phyloP scores from a whole-genome alignment of 2,113 vertebrate species.

The Parotia lawesii region DNA sequence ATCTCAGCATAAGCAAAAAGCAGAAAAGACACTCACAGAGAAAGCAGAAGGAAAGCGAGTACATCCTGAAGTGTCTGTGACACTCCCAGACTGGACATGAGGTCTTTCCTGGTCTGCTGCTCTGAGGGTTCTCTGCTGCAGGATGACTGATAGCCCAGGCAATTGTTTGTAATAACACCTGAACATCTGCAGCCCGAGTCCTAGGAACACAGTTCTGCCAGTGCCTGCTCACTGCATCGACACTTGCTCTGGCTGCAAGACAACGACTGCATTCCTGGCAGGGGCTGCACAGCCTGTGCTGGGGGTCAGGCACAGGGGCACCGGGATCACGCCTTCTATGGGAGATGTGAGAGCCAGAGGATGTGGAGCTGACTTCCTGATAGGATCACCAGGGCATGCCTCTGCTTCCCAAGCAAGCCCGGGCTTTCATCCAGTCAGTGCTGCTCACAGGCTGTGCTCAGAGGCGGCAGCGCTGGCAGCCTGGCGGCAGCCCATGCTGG shows the following conservation, averaged over 20 bases:
- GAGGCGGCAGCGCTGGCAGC: not conserved
- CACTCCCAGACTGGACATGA: not conserved
- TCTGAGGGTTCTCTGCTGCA: not conserved
- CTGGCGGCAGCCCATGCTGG: not conserved
- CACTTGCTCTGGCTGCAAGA: not conserved
- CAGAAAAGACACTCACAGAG: not conserved
- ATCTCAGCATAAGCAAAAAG: constrained; percentile 49
- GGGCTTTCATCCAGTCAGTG: fast-evolving
- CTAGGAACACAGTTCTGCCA: not conserved
- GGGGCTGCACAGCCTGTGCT: not conserved
- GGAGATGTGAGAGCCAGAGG: not conserved
- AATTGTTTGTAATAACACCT: not conserved
- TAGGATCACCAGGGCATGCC: not conserved
- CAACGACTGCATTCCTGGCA: not conserved
- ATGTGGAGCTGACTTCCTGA: not conserved
- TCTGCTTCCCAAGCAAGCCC: not conserved
- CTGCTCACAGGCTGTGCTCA: fast-evolving
- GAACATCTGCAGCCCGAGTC: not conserved
- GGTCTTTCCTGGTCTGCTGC: not conserved
- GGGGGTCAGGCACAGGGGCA: not conserved
- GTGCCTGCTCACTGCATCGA: not conserved
- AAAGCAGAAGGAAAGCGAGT: constrained; percentile 1
- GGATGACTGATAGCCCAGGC: not conserved
- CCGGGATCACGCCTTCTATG: not conserved
- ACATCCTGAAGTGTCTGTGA: not conserved